Evolutionary conservation across 64 coral and sea anemone genomes (phyloP).

Genomic region (Dendrophyllia cribrosa): DNA sequence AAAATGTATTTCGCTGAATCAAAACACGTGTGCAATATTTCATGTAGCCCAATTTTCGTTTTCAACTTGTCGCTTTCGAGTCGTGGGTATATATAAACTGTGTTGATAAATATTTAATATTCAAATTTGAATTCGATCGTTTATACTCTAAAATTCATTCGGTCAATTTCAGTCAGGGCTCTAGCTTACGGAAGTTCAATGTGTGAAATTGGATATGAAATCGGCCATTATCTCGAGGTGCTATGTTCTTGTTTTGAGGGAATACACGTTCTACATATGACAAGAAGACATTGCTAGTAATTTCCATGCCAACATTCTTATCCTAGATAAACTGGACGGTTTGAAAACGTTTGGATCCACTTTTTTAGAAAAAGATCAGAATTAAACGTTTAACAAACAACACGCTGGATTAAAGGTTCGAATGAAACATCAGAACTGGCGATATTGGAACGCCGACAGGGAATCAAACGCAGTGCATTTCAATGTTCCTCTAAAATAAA

Average conservation of each 20-base stretch:
- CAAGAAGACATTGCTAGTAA: not conserved
- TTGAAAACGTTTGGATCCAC: not conserved
- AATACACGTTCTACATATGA: not conserved
- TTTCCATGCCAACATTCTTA: not conserved
- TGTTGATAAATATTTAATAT: slow-evolving; percentile 8
- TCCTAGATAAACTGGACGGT: not conserved
- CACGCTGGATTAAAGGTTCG: not conserved
- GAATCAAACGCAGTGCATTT: not conserved
- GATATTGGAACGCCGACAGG: slow-evolving; percentile 8
- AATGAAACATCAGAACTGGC: not conserved
- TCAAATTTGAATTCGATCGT: not conserved
- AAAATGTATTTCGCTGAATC: slow-evolving; percentile 15
- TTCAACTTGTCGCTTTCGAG: not conserved
- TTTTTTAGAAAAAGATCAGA: not conserved
- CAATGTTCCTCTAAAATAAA: not conserved
- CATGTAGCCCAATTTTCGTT: not conserved
- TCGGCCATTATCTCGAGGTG: not conserved
- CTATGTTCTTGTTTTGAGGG: not conserved
- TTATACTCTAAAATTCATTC: too few species aligned
- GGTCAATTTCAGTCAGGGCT: not conserved
- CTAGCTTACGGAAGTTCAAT: not conserved
- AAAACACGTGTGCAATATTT: not conserved
- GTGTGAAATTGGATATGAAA: not conserved
- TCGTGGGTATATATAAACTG: not conserved
- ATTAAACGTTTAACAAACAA: not conserved